phyloP scores from a whole-genome alignment of 2,113 vertebrate genomes.

The Prunella fulvescens region DNA sequence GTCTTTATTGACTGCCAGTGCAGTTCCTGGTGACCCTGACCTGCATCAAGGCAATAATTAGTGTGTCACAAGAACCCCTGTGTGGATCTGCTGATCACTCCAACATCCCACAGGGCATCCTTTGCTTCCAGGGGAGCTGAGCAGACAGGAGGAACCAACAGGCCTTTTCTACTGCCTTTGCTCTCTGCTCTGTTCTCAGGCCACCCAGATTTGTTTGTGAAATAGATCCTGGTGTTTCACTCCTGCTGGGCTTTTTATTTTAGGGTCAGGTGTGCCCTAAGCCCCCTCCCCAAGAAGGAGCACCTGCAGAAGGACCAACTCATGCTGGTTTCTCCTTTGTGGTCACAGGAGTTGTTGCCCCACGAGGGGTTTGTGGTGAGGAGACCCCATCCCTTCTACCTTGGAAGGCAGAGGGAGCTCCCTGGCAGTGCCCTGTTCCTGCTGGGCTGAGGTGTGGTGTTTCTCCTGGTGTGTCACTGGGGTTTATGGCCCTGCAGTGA shows the following conservation, averaged over 20 bases:
- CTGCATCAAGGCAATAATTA: neutral
- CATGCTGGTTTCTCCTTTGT: neutral
- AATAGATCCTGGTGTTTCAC: neutral
- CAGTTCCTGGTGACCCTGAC: conserved; percentile 1
- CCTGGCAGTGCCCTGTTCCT: neutral
- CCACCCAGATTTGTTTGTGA: too few relatives aligned
- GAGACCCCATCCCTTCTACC: neutral
- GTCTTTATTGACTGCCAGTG: neutral
- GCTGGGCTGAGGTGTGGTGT: neutral
- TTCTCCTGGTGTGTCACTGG: neutral
- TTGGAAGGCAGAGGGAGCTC: neutral
- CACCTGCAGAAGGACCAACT: neutral
- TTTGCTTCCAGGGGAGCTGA: neutral
- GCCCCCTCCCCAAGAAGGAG: neutral
- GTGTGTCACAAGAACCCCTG: neutral
- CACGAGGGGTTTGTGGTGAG: rapidly evolving
- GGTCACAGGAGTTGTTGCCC: neutral
- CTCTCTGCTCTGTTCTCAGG: neutral
- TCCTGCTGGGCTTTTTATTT: neutral
- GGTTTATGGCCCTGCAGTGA: neutral
- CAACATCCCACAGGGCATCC: neutral
- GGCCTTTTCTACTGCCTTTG: neutral
- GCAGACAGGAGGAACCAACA: neutral
- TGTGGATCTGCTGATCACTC: neutral
- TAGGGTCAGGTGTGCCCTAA: neutral